phyloP scores from a whole-genome alignment of 2,888 invertebrate genomes.

The Quadriops clusia region DNA sequence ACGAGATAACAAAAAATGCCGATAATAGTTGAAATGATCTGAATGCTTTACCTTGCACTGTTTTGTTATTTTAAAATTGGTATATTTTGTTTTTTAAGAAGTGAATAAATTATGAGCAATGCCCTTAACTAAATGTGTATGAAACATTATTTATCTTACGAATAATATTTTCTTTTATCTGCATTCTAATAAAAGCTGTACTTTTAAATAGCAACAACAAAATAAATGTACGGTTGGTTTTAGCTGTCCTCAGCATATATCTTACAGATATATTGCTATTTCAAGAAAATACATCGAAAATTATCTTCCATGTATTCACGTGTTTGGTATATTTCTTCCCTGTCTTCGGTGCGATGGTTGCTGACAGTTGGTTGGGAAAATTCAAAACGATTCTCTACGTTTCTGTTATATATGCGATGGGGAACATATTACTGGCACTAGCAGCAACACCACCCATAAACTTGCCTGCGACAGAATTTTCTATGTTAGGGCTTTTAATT shows the following conservation, averaged over 20 bases:
- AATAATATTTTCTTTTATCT: no score
- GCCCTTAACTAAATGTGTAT: no score
- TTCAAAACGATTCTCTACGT: slow-evolving; percentile 83
- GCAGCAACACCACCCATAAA: slow-evolving; percentile 50
- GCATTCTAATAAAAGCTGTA: no score
- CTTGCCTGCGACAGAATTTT: slow-evolving; percentile 41
- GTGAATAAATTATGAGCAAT: no score
- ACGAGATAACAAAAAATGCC: no score
- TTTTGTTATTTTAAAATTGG: no score
- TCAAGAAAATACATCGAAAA: slow-evolving; percentile 61
- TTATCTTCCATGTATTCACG: slow-evolving; percentile 80
- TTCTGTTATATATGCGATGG: slow-evolving; percentile 75
- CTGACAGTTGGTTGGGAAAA: slow-evolving; percentile 86
- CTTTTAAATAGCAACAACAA: no score
- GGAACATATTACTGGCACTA: slow-evolving; percentile 66
- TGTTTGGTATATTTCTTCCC: slow-evolving; percentile 87
- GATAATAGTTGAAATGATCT: no score
- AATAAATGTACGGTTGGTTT: no score
- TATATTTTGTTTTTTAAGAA: no score
- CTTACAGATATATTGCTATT: slow-evolving; percentile 67
- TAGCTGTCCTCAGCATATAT: slow-evolving; percentile 89
- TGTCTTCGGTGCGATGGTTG: slow-evolving; percentile 81
- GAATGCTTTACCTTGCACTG: no score
- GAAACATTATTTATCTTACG: no score
- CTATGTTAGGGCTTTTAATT: slow-evolving; percentile 51